Evolutionary conservation across 2,113 vertebrate genomes (phyloP), one percentile per base, ranked within the genome.

Genomic region (Ammodytes dubius): DNA sequence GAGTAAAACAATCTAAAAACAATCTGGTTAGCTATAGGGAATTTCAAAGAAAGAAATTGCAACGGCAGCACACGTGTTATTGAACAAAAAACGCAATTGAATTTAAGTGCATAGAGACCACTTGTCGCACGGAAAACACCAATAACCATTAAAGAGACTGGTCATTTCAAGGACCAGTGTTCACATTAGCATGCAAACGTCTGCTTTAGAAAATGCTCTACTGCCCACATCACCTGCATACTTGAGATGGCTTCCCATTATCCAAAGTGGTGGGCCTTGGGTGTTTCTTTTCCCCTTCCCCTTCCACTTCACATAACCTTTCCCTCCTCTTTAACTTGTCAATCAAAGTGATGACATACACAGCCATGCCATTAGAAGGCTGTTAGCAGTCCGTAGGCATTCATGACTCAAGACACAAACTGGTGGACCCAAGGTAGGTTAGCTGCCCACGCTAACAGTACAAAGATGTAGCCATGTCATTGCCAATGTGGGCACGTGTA

Each of bases 401-500:
- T 27, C 46, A 67, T 87, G 87, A 92, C 77, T 89, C 89, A 90
- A 27, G 50, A 75, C 40, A 54, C 43, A 77, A 63, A 70, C 74
- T 60, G 66, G 74, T 0, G 2, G 70, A 66, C 56, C 27, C 54
- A 39, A 72, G 69, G 77, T 60, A 67, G 77, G 74, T 60, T 27
- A 60, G 79, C 27, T 66, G 70, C 57, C 76, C 66, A 53, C 43
- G 10, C 73, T 65, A 68, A 52, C 39, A 1, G 37, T 43, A 72
- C 65, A 70, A 77, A 76, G 59, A 79, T 73, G 73, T 5, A 1
- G 61, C 60, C 12, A 17, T 70, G 75, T 54, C 46, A 2, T 54
- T 15, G 74, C 81, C 47, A 52, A 65, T 50, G 78, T 76, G 68
- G 60, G 70, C 84, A 42, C 45, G 57, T 66, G 37, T 79, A 37